Evolutionary conservation across 2,797 vertebrate species (phyloP).

Genomic region (Moxostoma hubbsi): DNA sequence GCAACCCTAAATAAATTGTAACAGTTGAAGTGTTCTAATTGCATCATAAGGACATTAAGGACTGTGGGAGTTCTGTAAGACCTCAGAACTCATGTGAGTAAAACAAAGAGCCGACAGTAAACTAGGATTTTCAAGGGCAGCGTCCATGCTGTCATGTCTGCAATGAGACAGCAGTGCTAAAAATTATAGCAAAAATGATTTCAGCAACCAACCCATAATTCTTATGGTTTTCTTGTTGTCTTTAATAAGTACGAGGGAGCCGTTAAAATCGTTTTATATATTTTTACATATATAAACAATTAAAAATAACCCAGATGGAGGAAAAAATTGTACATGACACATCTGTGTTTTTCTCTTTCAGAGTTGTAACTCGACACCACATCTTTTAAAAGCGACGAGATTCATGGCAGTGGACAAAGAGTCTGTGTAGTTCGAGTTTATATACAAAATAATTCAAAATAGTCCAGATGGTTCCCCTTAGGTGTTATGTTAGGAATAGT

Average conservation of each 20-base stretch:
- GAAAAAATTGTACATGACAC: too few species aligned
- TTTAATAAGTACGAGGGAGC: background rate
- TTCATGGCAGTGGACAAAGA: too few species aligned
- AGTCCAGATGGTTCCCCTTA: too few species aligned
- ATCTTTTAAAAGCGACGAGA: too few species aligned
- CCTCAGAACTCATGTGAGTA: slow-evolving; percentile 32
- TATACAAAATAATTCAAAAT: too few species aligned
- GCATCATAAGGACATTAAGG: slow-evolving; percentile 43
- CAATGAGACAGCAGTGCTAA: slow-evolving; percentile 26
- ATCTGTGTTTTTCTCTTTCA: too few species aligned
- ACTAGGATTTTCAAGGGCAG: slow-evolving; percentile 56
- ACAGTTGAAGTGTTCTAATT: slow-evolving; percentile 51
- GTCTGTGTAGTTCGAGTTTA: too few species aligned
- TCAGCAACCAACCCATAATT: background rate
- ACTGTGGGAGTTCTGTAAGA: slow-evolving; percentile 33
- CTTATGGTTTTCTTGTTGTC: slow-evolving; percentile 25
- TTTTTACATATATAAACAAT: too few species aligned
- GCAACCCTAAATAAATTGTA: slow-evolving; percentile 49
- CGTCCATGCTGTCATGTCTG: slow-evolving; percentile 49
- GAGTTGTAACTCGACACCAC: too few species aligned
- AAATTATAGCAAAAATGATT: slow-evolving; percentile 30
- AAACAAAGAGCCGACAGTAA: slow-evolving; percentile 54
- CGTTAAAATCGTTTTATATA: too few species aligned
- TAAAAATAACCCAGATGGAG: too few species aligned
- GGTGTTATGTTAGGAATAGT: too few species aligned